phyloP scores from a whole-genome alignment of 1,140 invertebrate genomes.

The Coptotermes formosanus region DNA sequence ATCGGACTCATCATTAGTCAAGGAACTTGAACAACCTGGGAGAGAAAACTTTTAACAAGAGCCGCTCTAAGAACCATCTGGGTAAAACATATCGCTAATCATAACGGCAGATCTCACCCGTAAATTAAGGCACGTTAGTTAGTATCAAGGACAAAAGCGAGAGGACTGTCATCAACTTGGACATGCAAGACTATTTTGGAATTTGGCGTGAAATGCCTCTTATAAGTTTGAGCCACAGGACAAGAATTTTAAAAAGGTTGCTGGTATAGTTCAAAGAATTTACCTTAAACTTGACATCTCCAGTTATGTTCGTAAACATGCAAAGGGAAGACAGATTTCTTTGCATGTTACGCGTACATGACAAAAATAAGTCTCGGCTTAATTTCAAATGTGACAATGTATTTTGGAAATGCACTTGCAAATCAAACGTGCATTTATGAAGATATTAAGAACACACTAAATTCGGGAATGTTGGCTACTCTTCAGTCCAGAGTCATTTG shows the following conservation, averaged over 20 bases:
- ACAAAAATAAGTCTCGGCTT: background rate
- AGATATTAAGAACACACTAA: too few relatives aligned
- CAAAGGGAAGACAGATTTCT: background rate
- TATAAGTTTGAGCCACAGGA: background rate
- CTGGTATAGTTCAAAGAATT: background rate
- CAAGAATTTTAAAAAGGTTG: background rate
- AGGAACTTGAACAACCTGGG: background rate
- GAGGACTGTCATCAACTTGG: background rate
- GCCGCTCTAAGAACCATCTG: background rate
- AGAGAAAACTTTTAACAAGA: background rate
- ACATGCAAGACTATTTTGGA: background rate
- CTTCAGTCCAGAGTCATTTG: too few relatives aligned
- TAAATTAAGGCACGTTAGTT: conserved; percentile 16
- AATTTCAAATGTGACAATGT: too few relatives aligned
- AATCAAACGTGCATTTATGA: too few relatives aligned
- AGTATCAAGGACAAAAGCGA: background rate
- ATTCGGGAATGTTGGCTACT: too few relatives aligned
- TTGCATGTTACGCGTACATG: background rate
- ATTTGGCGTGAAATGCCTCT: background rate
- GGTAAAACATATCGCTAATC: conserved; percentile 7
- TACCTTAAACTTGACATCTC: background rate
- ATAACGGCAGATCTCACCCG: conserved; percentile 3
- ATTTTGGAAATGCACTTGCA: too few relatives aligned
- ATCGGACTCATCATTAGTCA: background rate
- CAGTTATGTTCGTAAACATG: background rate